phyloP scores from a whole-genome alignment of 2,113 vertebrate genomes.

The Eidolon helvum region DNA sequence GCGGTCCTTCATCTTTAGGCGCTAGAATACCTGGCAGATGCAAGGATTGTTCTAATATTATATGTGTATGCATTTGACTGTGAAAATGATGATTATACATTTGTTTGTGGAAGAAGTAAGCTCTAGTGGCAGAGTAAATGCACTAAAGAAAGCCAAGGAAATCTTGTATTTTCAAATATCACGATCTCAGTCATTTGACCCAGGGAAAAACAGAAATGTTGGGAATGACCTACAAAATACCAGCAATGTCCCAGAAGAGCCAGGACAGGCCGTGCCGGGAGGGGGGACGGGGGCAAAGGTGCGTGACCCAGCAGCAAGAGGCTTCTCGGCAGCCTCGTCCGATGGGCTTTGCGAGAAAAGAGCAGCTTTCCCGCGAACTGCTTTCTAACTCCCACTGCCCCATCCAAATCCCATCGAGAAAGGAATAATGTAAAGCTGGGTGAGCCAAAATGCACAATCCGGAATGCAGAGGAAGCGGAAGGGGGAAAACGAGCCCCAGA shows the following conservation, averaged over 20 bases:
- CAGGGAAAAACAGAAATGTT: constrained; percentile 19
- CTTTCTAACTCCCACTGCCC: background rate
- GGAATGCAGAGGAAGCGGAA: background rate
- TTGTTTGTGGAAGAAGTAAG: background rate
- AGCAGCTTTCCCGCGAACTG: background rate
- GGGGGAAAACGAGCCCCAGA: background rate
- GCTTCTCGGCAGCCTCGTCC: background rate
- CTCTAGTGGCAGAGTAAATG: background rate
- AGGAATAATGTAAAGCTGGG: background rate
- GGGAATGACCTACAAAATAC: constrained; percentile 10
- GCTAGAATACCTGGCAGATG: background rate
- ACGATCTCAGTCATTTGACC: constrained; percentile 32
- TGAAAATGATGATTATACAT: background rate
- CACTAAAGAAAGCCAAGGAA: background rate
- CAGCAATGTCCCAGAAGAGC: background rate
- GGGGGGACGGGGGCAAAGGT: background rate
- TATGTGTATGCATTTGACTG: background rate
- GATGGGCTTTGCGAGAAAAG: background rate
- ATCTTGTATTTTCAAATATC: background rate
- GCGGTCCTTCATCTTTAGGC: background rate
- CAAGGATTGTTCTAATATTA: background rate
- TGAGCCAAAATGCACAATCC: background rate
- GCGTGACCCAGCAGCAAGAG: background rate
- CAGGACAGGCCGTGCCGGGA: background rate
- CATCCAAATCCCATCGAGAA: background rate